Evolutionary conservation across 2,888 invertebrate species (phyloP).

Genomic region (Cryptus armator): DNA sequence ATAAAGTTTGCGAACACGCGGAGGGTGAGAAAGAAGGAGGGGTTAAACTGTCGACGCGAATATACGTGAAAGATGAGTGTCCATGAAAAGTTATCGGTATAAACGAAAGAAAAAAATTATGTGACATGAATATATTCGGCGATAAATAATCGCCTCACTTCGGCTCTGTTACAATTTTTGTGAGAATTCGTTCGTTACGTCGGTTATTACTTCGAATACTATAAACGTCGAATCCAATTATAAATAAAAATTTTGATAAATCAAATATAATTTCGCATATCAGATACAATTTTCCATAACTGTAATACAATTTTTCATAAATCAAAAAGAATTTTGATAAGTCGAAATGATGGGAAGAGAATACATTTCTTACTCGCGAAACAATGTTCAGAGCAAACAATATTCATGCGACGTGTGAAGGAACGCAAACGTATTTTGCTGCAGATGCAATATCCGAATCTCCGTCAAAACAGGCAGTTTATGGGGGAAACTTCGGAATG

Average conservation of each 20-base stretch:
- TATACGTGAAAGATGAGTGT: too few species aligned
- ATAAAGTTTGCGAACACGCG: neutral
- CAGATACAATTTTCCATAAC: too few species aligned
- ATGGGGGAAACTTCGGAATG: neutral
- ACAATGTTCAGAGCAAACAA: too few species aligned
- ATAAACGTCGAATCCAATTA: neutral
- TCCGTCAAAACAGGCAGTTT: neutral
- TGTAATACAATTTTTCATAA: too few species aligned
- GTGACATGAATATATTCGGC: neutral
- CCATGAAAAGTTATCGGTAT: too few species aligned
- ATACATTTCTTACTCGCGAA: too few species aligned
- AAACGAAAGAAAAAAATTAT: neutral
- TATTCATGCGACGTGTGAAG: too few species aligned
- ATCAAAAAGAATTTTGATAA: too few species aligned
- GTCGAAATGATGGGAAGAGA: too few species aligned
- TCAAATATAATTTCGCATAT: neutral
- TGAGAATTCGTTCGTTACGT: neutral
- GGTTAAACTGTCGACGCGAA: too few species aligned
- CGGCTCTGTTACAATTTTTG: neutral
- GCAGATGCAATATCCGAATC: neutral
- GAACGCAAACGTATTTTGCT: too few species aligned
- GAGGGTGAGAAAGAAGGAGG: neutral
- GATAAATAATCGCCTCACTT: neutral
- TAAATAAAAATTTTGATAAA: neutral
- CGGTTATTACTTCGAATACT: slow-evolving; percentile 21